A percentile compares a stretch with the other conserved stretches of the same genome.
Evolutionary conservation across 30 jellyfish, hydroid and myxozoan genomes (phyloP).

Genomic region (Mastigias papua): DNA sequence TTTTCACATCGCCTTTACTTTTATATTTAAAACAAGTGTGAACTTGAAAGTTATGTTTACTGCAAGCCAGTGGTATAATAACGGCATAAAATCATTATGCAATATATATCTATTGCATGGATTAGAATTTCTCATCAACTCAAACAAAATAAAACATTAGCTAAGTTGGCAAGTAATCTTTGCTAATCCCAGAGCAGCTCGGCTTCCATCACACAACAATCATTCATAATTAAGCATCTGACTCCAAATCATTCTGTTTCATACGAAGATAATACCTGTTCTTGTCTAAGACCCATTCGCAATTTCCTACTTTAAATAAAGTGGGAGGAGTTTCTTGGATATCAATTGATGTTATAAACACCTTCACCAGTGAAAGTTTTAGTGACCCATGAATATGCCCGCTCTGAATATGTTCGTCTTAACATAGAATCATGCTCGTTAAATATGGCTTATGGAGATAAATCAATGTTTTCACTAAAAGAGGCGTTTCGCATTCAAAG

Average conservation of each 20-base stretch:
- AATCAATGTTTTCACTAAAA: not conserved
- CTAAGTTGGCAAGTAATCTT: not conserved
- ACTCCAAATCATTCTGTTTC: not conserved
- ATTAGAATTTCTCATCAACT: not conserved
- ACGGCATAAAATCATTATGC: not conserved
- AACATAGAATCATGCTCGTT: not conserved
- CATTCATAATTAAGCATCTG: slow-evolving; percentile 39
- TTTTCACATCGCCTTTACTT: too few relatives aligned
- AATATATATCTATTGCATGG: not conserved
- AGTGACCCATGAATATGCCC: not conserved
- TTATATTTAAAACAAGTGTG: too few relatives aligned
- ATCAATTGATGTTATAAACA: not conserved
- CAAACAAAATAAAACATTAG: not conserved
- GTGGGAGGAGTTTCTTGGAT: slow-evolving; percentile 6
- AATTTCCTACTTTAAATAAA: not conserved
- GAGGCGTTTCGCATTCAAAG: slow-evolving; percentile 15
- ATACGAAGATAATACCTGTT: not conserved
- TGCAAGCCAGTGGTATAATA: not conserved
- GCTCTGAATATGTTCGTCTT: not conserved
- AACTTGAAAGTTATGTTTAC: too few relatives aligned
- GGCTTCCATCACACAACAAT: slow-evolving; percentile 15
- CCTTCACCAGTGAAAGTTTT: not conserved
- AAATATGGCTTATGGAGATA: not conserved
- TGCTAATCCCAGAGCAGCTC: not conserved
- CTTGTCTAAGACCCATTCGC: not conserved